Conservation (phyloP, 1,140 invertebrate species). For the Paraescarpia echinospica region DNA sequence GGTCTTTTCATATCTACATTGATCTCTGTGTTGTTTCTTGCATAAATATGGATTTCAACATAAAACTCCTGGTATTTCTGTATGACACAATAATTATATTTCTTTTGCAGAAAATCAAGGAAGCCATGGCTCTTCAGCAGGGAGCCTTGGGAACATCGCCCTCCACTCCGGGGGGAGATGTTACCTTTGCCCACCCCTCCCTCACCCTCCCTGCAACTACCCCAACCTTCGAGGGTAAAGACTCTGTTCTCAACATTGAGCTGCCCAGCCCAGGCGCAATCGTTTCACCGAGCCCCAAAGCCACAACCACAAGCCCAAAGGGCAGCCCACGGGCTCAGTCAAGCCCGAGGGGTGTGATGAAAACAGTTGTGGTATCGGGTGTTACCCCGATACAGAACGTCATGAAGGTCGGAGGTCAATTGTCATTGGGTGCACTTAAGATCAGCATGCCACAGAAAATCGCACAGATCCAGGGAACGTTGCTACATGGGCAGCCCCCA, state of each 20-base stretch:
- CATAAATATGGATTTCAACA: too few species aligned
- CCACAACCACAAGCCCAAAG: not conserved
- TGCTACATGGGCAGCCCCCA: not conserved
- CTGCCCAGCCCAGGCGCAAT: not conserved
- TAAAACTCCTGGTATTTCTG: not conserved
- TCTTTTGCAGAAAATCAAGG: not conserved
- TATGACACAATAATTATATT: not conserved
- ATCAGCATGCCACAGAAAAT: not conserved
- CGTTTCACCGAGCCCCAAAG: not conserved
- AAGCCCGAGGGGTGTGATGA: not conserved
- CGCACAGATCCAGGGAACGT: not conserved
- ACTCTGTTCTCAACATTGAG: not conserved
- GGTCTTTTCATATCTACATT: too few species aligned
- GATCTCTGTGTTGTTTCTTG: too few species aligned
- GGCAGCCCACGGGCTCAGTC: not conserved
- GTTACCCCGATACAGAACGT: not conserved
- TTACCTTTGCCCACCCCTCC: not conserved
- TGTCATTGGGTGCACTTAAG: not conserved
- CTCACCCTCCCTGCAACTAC: not conserved
- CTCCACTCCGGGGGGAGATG: not conserved
- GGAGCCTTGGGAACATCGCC: not conserved
- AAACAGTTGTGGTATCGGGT: not conserved
- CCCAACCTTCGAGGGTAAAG: not conserved
- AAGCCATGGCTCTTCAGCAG: not conserved
- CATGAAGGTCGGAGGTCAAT: not conserved